A percentile compares a stretch with the other conserved stretches of the same genome.
Conservation (phyloP, 2,888 invertebrate species). For the Tridacna gigas region DNA sequence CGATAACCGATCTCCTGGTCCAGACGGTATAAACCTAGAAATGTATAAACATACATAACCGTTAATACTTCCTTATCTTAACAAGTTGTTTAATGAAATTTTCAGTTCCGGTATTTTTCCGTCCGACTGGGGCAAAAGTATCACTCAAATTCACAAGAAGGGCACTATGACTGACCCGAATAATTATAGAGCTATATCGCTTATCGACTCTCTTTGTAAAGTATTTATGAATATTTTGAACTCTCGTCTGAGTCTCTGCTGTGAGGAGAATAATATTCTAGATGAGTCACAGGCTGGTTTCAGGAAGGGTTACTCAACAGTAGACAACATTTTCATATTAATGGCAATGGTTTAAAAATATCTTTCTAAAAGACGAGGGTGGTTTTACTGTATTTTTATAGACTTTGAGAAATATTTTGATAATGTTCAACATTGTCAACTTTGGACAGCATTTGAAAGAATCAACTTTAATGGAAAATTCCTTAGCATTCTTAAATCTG, state of each 20-base stretch:
- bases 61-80: too few species aligned
- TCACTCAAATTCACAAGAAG: conserved; percentile 43
- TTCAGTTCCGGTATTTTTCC: conserved; percentile 3
- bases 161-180: conserved; percentile 19
- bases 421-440: conserved; percentile 9
- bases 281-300: conserved; percentile 13
- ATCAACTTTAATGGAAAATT: conserved; percentile 4
- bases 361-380: conserved; percentile 15
- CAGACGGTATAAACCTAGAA: too few species aligned
- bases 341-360: conserved; percentile 35
- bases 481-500: not conserved
- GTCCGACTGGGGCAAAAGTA: conserved; percentile 21
- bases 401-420: conserved; percentile 37
- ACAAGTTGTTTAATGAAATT: too few species aligned
- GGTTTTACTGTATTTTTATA: conserved; percentile 27
- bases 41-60: too few species aligned
- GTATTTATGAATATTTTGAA: conserved; percentile 19
- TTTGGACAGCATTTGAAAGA: conserved; percentile 9
- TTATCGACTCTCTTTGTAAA: conserved; percentile 31
- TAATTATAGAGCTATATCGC: conserved; percentile 38
- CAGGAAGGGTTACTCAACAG: too few species aligned
- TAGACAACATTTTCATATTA: conserved; percentile 44
- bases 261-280: conserved; percentile 21
- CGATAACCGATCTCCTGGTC: too few species aligned
- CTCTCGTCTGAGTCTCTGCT: conserved; percentile 15